These are phyloP conservation scores for Actenoides lindsayi DNA, from an alignment of 2,113 vertebrate species.

Conservation along the genomic window DNA sequence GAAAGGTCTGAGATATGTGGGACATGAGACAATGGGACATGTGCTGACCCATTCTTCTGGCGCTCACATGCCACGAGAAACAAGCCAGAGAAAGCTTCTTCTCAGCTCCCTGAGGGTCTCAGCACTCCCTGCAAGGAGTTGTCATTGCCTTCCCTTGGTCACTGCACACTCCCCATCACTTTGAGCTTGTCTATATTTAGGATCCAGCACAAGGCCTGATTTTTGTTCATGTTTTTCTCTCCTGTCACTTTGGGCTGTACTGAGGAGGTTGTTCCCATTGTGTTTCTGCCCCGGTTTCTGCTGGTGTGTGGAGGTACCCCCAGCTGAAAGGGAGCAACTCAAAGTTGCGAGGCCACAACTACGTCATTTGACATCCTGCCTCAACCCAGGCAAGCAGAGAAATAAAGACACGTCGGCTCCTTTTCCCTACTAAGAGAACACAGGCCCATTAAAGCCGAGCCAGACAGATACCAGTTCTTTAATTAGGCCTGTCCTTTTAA, in stretches of 20 bases:
- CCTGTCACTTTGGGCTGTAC: background rate
- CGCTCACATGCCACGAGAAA: background rate
- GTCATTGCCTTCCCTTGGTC: background rate
- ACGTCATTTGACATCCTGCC: background rate
- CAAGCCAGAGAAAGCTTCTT: background rate
- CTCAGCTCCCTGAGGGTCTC: background rate
- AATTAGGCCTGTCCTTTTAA: conserved; percentile 51
- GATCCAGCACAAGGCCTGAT: background rate
- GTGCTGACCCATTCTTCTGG: background rate
- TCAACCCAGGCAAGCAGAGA: background rate
- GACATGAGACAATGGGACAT: no score
- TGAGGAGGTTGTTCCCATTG: background rate
- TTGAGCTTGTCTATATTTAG: background rate
- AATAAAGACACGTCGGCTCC: background rate
- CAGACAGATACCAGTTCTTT: conserved; percentile 45
- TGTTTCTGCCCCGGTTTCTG: background rate
- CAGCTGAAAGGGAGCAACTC: background rate
- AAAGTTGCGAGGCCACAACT: background rate
- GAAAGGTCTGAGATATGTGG: background rate
- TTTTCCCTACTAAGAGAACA: background rate
- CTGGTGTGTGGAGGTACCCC: background rate
- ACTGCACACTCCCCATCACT: background rate
- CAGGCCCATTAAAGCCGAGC: conserved; percentile 21
- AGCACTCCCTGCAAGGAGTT: background rate
- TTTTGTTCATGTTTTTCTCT: background rate